Base-by-base conservation (phyloP, 2,113 vertebrate species). In the Larimichthys polyactis region DNA sequence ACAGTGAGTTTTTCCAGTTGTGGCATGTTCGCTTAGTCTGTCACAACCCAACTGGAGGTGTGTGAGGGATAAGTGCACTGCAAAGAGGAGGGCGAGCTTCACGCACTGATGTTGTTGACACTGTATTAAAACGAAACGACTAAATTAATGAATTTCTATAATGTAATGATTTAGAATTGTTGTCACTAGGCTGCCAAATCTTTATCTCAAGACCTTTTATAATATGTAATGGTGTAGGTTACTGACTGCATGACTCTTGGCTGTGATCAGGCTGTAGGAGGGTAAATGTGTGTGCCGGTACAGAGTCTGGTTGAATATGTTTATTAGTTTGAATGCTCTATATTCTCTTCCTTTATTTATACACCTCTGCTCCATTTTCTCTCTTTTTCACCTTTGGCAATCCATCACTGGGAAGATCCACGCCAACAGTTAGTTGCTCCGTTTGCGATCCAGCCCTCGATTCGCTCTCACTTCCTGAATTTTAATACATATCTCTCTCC, bases 401-500 rank as follows among this genome's bases (percentile, higher is more conserved):
- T 73, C 70, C 17, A 10, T 48, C 43, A 24, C 43, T 69, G 12
- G 20, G 49, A 14, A 5, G n/a, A 46, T 29, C 36, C 5, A 36
- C 44, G 40, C 43, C 55, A 24, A 20, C 22, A 5, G 52, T 12
- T 27, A 4, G 10, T 44, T 19, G 2, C 15, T 79, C 27, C 11
- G 43, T 57, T 62, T 57, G n/a, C 12, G 46, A 15, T 67, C 55
- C 7, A 20, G n/a, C 68, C 27, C 9, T 20, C 4, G 75, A 24
- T 66, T 29, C 27, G 17, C 62, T 27, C 62, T 60, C 24, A 32
- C 60, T 29, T 24, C 48, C 24, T 62, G 5, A 16, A 0, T 62
- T 40, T 79, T 78, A 36, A 64, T 59, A 58, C 65, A 46, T 51
- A 4, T 78, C 2, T 48, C 43, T 40, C 4, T 68, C 10, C 2